phyloP scores from a whole-genome alignment of 1,140 invertebrate genomes.

The Eumeta japonica region DNA sequence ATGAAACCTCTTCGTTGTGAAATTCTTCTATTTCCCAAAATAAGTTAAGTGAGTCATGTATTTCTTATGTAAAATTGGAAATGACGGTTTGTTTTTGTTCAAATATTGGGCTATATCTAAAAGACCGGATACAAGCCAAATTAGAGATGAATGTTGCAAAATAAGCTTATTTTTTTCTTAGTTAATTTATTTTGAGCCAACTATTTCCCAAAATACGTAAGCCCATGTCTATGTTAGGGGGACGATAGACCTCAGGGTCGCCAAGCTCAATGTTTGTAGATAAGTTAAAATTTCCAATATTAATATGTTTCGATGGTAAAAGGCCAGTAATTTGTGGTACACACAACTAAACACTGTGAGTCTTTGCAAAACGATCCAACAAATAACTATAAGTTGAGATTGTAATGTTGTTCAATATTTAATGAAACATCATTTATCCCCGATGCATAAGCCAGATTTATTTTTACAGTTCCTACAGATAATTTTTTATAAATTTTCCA shows the following conservation, averaged over 20 bases:
- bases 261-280: constrained; percentile 1
- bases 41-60: too few species aligned
- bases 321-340: not conserved
- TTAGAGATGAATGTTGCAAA: not conserved
- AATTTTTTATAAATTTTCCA: not conserved
- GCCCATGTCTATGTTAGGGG: not conserved
- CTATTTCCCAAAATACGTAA: constrained; percentile 1
- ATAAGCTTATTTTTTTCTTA: not conserved
- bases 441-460: not conserved
- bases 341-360: not conserved
- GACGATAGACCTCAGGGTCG: too few species aligned
- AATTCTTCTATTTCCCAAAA: too few species aligned
- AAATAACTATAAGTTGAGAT: too few species aligned
- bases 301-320: not conserved
- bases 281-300: not conserved
- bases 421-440: constrained; percentile 3
- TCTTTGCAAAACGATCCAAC: not conserved
- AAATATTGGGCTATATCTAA: too few species aligned
- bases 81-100: too few species aligned
- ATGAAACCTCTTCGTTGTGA: too few species aligned
- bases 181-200: not conserved
- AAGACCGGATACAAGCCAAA: too few species aligned
- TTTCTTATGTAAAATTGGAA: too few species aligned
- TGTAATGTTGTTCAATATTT: not conserved
- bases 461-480: not conserved